Evolutionary conservation across 2,888 invertebrate species (phyloP).

Genomic region (Heliconius hortense): DNA sequence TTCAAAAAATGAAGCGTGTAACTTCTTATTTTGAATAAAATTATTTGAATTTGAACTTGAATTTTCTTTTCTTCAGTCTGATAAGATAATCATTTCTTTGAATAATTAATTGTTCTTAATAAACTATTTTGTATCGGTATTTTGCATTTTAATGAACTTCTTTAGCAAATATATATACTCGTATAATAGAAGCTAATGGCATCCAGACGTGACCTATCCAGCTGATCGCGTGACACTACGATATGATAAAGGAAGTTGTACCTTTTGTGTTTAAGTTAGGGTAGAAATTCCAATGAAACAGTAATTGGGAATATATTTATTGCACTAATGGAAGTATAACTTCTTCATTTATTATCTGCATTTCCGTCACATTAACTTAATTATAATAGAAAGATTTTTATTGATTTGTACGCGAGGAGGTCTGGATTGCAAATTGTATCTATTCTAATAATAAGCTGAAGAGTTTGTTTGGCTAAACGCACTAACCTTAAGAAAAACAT

Average conservation of each 20-base stretch:
- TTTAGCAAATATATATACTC: not conserved
- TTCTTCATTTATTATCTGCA: conserved; percentile 18
- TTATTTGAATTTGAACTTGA: no score
- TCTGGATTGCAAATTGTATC: no score
- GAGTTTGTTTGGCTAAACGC: no score
- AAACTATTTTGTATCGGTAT: not conserved
- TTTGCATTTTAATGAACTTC: not conserved
- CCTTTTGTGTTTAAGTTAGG: not conserved
- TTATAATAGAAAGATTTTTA: conserved; percentile 2
- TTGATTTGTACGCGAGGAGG: not conserved
- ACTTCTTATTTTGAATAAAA: no score
- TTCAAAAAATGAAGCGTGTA: no score
- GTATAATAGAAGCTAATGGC: not conserved
- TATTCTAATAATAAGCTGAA: no score
- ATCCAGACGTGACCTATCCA: conserved; percentile 19
- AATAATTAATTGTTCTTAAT: not conserved
- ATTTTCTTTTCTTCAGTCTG: no score
- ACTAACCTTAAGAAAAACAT: no score
- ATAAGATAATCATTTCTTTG: not conserved
- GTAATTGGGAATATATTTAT: not conserved
- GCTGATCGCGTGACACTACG: not conserved
- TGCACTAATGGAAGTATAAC: conserved; percentile 18
- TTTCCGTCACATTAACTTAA: not conserved
- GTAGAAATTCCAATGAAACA: not conserved
- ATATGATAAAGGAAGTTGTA: not conserved